Conservation (phyloP, 2,888 invertebrate species). For the Hirtodrosophila cameraria region DNA sequence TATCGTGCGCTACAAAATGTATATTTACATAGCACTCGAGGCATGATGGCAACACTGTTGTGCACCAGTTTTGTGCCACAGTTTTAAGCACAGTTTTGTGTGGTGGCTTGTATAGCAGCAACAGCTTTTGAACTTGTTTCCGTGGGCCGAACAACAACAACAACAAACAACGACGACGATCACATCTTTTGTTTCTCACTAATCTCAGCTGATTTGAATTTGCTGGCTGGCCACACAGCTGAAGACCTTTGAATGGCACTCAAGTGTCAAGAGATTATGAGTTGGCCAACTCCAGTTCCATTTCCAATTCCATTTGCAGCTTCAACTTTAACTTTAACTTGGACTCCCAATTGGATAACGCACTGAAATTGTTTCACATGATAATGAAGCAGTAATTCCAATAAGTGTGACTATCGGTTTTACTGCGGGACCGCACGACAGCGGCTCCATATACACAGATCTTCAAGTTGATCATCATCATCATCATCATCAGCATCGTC, state of each 20-base stretch:
- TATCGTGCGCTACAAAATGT: conserved; percentile 55
- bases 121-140: conserved; percentile 21
- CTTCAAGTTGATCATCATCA: conserved; percentile 19
- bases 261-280: conserved; percentile 76
- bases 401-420: conserved; percentile 81
- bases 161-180: conserved; percentile 18
- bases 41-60: conserved; percentile 64
- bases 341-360: background rate
- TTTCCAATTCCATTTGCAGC: conserved; percentile 1
- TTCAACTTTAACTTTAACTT: conserved; percentile 13
- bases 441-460: conserved; percentile 3
- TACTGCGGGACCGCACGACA: conserved; percentile 60
- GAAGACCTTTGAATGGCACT: conserved; percentile 68
- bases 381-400: conserved; percentile 81
- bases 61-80: conserved; percentile 14
- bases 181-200: conserved; percentile 55
- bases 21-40: conserved; percentile 76
- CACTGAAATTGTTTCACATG: conserved; percentile 52
- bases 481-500: conserved; percentile 68
- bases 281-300: conserved; percentile 49
- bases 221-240: conserved; percentile 42
- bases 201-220: conserved; percentile 70
- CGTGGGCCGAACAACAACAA: conserved; percentile 26
- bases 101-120: conserved; percentile 9
- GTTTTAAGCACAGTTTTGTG: conserved; percentile 5